Base-by-base conservation (phyloP, 2,888 invertebrate genomes). In the Apotomis betuletana region DNA sequence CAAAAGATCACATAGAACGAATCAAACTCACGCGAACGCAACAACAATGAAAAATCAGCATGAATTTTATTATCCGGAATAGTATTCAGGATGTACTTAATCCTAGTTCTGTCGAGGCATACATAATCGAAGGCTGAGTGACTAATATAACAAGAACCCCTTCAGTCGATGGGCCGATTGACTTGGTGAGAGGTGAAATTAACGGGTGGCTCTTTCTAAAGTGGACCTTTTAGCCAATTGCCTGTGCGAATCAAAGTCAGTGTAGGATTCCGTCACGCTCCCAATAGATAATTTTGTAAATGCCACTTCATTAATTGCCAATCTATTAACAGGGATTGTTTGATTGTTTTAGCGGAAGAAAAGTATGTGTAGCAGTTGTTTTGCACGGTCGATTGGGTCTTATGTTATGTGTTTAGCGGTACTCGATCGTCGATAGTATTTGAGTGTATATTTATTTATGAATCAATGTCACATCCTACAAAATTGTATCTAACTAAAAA, bases 221-320 rank as follows among this genome's bases (percentile, higher is more conserved):
- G 67, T 74, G 77, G 74, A 77, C 80, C 82, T 82, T 81, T 81
- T 82, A 81, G 76, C 73, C 63, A 79, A 82, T 82, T 82, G 79
- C 75, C 76, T 73, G 73, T 74, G 75, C 75, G 75, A 75, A 76
- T 78, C 71, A 74, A 75, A 75, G 75, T 74, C 67, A 61, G 51
- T 41, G 44, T 61, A 72, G 74, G 72, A 60, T 68, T 70, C 68
- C 64, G 69, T 75, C 73, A 73, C 74, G 75, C 74, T 73, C 77
- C 75, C 74, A 77, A 74, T 79, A 75, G 77, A 82, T 79, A 79
- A 79, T 68, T 58, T 63, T 54, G 63, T 63, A 59, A 68, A 68
- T 27, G 63, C 62, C 58, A 59, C 68, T 68, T 63, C 58, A 72
- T 72, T 72, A 68, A 72, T 72, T 72, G 67, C 36, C 63, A 72